These are phyloP conservation scores for Urocitellus parryii DNA, from an alignment of 2,113 vertebrate species.

Conservation along the genomic window DNA sequence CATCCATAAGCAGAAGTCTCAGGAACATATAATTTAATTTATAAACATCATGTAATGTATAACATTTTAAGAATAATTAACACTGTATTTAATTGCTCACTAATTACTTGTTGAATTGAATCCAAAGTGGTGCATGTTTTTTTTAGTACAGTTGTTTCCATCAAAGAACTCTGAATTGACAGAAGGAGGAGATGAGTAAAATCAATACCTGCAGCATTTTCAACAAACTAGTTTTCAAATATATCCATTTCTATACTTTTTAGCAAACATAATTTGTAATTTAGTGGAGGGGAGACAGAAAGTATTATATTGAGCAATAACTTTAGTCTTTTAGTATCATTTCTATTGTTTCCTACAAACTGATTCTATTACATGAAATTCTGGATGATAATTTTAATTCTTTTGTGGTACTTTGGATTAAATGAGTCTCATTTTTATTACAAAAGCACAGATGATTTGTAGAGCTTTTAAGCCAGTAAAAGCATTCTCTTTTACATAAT, in stretches of 20 bases:
- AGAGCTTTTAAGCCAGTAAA: background rate
- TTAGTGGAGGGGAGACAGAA: background rate
- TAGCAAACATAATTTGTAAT: conserved; percentile 12
- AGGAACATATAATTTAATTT: background rate
- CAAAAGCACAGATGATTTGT: conserved; percentile 15
- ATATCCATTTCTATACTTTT: background rate
- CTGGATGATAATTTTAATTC: conserved; percentile 42
- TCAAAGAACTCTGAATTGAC: conserved; percentile 13
- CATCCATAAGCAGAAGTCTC: background rate
- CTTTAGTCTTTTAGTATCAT: background rate
- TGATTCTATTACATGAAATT: conserved; percentile 44
- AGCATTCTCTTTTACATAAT: conserved; percentile 11
- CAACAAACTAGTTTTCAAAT: conserved; percentile 46
- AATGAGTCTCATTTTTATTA: conserved; percentile 49
- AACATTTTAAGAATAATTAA: conserved; percentile 35
- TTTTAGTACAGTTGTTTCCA: conserved; percentile 19
- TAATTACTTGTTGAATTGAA: conserved; percentile 32
- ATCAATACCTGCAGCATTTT: background rate
- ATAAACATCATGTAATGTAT: background rate
- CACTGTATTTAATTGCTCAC: background rate
- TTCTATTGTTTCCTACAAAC: conserved; percentile 42
- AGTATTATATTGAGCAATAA: conserved; percentile 2
- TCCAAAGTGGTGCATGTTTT: background rate
- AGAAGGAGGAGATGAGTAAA: conserved; percentile 20
- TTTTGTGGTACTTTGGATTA: conserved; percentile 46